Percentiles rank a stretch among this genome's conserved stretches.
phyloP scores from a whole-genome alignment of 2,113 vertebrate species.

The Mirza zaza region DNA sequence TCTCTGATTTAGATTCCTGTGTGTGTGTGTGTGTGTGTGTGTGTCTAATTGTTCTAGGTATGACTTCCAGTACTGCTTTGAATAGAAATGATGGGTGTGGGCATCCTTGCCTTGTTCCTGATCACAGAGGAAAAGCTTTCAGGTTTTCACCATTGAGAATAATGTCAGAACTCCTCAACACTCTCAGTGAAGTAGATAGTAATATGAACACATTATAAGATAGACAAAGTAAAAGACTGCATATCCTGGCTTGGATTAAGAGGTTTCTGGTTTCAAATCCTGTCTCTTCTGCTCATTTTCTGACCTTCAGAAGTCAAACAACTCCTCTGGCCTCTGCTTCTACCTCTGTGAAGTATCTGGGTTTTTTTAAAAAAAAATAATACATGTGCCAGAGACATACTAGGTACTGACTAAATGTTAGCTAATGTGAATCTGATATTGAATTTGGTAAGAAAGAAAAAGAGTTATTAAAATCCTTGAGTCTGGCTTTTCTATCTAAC shows the following conservation, averaged over 20 bases:
- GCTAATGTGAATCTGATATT: constrained; percentile 21
- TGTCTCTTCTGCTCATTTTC: not conserved
- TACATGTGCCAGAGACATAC: not conserved
- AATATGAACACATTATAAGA: not conserved
- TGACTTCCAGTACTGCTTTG: not conserved
- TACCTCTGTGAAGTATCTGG: not conserved
- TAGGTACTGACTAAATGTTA: not conserved
- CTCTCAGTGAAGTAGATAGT: not conserved
- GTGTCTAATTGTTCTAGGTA: not conserved
- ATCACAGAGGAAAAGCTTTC: not conserved
- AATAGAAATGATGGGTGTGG: not conserved
- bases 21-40: not conserved
- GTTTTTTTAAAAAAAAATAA: not conserved
- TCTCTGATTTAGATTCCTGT: not conserved
- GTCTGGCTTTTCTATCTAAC: constrained; percentile 46
- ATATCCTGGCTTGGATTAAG: not conserved
- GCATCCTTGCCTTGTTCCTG: not conserved
- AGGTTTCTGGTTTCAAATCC: not conserved
- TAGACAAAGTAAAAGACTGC: not conserved
- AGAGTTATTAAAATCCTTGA: not conserved
- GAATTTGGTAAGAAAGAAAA: constrained; percentile 46
- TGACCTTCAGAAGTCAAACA: not conserved
- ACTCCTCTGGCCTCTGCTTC: not conserved
- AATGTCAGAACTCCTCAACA: not conserved
- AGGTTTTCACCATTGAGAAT: not conserved